Conservation (phyloP, 2,113 vertebrate species). For the Lepidiolamprologus cunningtoni region DNA sequence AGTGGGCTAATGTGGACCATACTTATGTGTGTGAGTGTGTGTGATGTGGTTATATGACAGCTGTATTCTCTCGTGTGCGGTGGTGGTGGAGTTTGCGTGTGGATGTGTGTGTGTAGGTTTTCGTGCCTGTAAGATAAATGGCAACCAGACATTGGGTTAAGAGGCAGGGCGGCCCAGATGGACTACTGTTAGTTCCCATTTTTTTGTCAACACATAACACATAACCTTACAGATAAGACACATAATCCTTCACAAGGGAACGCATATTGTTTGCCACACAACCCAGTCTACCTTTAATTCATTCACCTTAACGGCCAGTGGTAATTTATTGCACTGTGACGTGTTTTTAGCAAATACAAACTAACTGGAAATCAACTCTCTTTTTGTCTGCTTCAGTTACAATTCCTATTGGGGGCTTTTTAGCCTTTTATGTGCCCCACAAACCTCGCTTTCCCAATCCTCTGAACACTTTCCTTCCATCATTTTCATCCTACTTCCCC, state of each 20-base stretch:
- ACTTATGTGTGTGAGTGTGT: constrained; percentile 37
- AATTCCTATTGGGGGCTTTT: background rate
- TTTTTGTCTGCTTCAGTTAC: background rate
- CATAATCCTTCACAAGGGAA: background rate
- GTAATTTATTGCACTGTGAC: background rate
- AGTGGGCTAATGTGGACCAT: constrained; percentile 62
- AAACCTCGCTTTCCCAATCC: background rate
- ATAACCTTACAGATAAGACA: background rate
- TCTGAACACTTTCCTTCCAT: background rate
- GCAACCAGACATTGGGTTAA: constrained; percentile 48
- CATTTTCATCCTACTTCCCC: constrained; percentile 7
- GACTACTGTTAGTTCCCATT: constrained; percentile 34
- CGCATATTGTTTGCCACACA: background rate
- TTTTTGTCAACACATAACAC: constrained; percentile 3
- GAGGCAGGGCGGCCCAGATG: constrained; percentile 47
- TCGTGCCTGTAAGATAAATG: constrained; percentile 49
- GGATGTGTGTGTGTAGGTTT: constrained; percentile 21
- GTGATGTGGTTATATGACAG: constrained; percentile 56
- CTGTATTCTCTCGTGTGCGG: constrained; percentile 30
- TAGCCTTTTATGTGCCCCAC: background rate
- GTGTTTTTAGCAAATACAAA: constrained; percentile 24
- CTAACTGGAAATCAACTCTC: background rate
- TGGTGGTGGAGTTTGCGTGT: background rate
- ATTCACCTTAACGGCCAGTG: background rate
- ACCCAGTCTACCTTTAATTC: background rate